Percentiles rank a stretch among this genome's conserved stretches.
Evolutionary conservation across 2,888 invertebrate genomes (phyloP).

Genomic region (Meteorus colon): DNA sequence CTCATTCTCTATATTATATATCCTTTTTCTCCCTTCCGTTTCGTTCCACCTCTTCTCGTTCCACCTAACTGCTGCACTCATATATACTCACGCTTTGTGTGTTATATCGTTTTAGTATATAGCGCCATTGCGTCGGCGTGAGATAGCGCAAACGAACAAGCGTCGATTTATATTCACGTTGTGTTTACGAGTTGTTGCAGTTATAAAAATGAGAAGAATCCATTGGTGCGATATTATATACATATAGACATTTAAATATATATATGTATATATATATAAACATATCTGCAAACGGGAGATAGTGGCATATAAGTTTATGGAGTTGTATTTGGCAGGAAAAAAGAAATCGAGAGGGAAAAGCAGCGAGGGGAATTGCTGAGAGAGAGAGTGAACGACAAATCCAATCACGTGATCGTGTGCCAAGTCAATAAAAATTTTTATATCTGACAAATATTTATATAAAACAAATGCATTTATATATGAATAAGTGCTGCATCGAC

Average conservation of each 20-base stretch:
- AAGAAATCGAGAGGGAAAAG: not conserved
- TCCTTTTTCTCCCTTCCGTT: constrained; percentile 45
- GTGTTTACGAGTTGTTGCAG: constrained; percentile 52
- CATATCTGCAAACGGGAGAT: not conserved
- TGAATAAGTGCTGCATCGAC: not conserved
- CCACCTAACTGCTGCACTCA: constrained; percentile 38
- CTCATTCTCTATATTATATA: constrained; percentile 39
- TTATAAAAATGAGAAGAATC: constrained; percentile 31
- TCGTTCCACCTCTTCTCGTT: constrained; percentile 23
- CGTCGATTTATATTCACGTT: constrained; percentile 54
- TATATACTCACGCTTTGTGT: constrained; percentile 26
- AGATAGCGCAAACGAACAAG: constrained; percentile 50
- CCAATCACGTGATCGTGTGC: constrained; percentile 1
- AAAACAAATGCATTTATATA: not conserved
- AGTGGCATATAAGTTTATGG: not conserved
- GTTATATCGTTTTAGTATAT: constrained; percentile 33
- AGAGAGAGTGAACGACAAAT: not conserved
- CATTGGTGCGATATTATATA: not conserved
- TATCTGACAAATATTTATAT: constrained; percentile 10
- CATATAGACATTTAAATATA: not conserved
- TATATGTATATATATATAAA: not conserved
- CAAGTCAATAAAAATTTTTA: constrained; percentile 2
- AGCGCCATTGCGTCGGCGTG: constrained; percentile 33
- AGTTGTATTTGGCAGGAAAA: not conserved
- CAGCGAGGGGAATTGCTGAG: not conserved